Percentiles rank a stretch among this genome's conserved stretches.
Evolutionary conservation across 2,797 vertebrate genomes (phyloP).

Genomic region (Lepilemur septentrionalis): DNA sequence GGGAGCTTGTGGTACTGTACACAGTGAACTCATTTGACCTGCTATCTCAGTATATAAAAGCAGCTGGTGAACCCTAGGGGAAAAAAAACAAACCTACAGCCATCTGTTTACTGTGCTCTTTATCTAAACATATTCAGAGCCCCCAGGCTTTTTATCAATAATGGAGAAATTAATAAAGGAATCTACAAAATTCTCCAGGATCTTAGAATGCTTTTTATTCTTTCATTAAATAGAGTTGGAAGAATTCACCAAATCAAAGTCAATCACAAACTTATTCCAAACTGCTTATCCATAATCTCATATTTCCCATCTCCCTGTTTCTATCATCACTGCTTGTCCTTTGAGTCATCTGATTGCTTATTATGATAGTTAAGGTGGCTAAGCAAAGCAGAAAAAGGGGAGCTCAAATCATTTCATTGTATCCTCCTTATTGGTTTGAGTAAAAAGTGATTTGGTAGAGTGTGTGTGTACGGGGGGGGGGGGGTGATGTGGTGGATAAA

Average conservation of each 20-base stretch:
- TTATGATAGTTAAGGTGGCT: constrained; percentile 17
- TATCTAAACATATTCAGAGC: constrained; percentile 43
- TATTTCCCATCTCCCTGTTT: constrained; percentile 10
- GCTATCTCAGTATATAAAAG: constrained; percentile 62
- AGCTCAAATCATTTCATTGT: not conserved
- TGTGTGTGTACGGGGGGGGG: not conserved
- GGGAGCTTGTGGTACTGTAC: constrained; percentile 44
- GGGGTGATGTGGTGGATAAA: not conserved
- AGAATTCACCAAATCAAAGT: constrained; percentile 33
- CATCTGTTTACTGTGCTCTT: constrained; percentile 39
- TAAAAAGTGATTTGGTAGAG: not conserved
- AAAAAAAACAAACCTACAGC: constrained; percentile 52
- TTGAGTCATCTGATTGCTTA: constrained; percentile 4
- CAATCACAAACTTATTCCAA: constrained; percentile 25
- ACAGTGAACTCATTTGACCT: constrained; percentile 64
- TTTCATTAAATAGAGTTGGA: constrained; percentile 12
- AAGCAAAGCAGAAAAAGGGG: constrained; percentile 19
- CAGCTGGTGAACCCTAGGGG: constrained; percentile 33
- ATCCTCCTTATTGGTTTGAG: not conserved
- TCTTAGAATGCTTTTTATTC: constrained; percentile 5
- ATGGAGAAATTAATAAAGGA: constrained; percentile 37
- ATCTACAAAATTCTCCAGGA: constrained; percentile 30
- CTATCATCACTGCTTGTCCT: not conserved
- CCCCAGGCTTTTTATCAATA: constrained; percentile 31
- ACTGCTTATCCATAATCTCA: not conserved